A percentile compares a stretch with the other conserved stretches of the same genome.
These are phyloP conservation scores for Luperina nickerlii DNA, from an alignment of 2,888 invertebrate genomes.

Conservation along the genomic window DNA sequence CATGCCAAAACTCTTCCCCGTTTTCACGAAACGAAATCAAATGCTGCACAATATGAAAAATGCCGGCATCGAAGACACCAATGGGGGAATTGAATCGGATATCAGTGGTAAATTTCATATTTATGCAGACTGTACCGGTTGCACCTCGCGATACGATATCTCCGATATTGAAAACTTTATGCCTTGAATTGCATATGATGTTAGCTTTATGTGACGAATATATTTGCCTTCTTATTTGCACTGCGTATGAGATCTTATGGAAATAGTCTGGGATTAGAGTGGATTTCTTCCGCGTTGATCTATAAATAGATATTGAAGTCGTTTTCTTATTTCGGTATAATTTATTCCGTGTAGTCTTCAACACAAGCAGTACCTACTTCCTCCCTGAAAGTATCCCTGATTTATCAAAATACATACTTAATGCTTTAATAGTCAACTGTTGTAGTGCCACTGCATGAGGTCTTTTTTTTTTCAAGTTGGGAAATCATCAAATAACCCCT, in stretches of 20 bases:
- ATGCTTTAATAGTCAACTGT: not conserved
- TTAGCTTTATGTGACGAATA: slow-evolving; percentile 58
- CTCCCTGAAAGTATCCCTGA: no score
- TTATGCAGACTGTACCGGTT: slow-evolving; percentile 77
- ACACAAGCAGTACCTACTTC: no score
- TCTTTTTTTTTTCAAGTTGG: no score
- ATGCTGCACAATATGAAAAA: slow-evolving; percentile 67
- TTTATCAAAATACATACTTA: not conserved
- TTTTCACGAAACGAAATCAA: slow-evolving; percentile 56
- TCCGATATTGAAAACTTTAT: slow-evolving; percentile 76
- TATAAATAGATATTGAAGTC: slow-evolving; percentile 4
- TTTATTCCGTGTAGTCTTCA: not conserved
- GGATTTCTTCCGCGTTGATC: slow-evolving; percentile 14
- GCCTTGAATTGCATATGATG: slow-evolving; percentile 63
- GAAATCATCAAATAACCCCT: no score
- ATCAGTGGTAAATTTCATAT: slow-evolving; percentile 77
- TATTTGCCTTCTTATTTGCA: slow-evolving; percentile 50
- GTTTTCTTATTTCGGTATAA: not conserved
- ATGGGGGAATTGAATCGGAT: slow-evolving; percentile 76
- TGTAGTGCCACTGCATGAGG: not conserved
- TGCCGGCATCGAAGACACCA: slow-evolving; percentile 65
- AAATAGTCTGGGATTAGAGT: slow-evolving; percentile 33
- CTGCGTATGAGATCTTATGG: slow-evolving; percentile 40
- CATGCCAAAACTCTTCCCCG: slow-evolving; percentile 48
- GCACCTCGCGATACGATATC: slow-evolving; percentile 71